Base-by-base conservation (phyloP, 1,140 invertebrate species). In the Tyrophagus putrescentiae region DNA sequence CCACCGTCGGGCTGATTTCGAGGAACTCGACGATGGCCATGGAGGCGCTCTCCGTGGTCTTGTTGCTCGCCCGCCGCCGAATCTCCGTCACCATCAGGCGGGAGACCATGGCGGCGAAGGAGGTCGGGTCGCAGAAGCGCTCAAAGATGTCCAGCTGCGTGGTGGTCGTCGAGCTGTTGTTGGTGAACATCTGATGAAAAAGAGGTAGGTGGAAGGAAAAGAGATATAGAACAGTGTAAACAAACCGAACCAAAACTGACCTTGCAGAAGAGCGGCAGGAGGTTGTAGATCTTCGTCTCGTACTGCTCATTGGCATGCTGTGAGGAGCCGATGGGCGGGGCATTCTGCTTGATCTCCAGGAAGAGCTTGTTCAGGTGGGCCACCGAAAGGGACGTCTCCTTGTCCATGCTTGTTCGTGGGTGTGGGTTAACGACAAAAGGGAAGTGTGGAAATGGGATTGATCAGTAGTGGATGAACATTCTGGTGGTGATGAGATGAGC, bases 251-350 rank as follows among this genome's bases (percentile, higher is more conserved):
- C 5, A 34, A 34, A 64, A 25, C 65, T 74, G 78, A 95, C 92
- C 80, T 96, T 97, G 75, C 89, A 94, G 75, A 98, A 98, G 9
- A 98, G 76, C 41, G 94, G 94, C 66, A 98, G 77, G 88, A 98
- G 95, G 72, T 92, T 94, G 72, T 97, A 97, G 0, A 98, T 77
- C 73, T 94, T 93, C 68, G 87, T 85, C 73, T 96, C 89, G 62
- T 84, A 81, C 72, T 95, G 87, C 57, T 79, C 34, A 31, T 50
- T 59, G 18, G 33, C 23, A 16, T 44, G 25, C 44, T 60, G 57
- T 18, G 48, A 62, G n/a, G 52, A 61, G 28, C 34, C 53, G 36
- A 57, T 36, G 34, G 29, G 36, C 29, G 44, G 44, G 7, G 27
- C 48, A 45, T 57, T 61, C n/a, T 23, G 21, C 27, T 61, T 61